phyloP scores from a whole-genome alignment of 2,888 invertebrate genomes.

The Luperina nickerlii region DNA sequence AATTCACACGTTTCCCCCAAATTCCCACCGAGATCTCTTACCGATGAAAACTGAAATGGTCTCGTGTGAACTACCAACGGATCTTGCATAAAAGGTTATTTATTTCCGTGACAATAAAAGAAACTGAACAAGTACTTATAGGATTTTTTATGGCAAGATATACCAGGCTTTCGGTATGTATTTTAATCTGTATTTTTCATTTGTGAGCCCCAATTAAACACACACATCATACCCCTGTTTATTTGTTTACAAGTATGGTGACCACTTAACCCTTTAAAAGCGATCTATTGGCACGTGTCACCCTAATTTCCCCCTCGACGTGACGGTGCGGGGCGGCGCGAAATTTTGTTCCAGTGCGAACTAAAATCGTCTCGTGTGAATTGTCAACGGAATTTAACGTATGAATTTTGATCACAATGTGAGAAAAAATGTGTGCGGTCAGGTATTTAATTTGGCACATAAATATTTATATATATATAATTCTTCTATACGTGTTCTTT shows the following conservation, averaged over 20 bases:
- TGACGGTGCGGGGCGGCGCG: neutral
- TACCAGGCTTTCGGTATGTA: neutral
- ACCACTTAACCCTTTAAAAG: constrained; percentile 39
- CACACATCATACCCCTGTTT: constrained; percentile 1
- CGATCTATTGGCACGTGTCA: constrained; percentile 42
- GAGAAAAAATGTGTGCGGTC: neutral
- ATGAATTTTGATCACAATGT: neutral
- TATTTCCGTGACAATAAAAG: constrained; percentile 7
- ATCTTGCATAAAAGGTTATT: neutral
- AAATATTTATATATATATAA: neutral
- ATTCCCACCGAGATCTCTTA: neutral
- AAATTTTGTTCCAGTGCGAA: constrained; percentile 21
- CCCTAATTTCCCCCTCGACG: constrained; percentile 14
- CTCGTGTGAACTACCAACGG: constrained; percentile 29
- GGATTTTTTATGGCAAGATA: neutral
- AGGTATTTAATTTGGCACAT: neutral
- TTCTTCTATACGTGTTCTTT: too few species aligned
- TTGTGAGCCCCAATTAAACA: neutral
- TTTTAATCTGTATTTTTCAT: neutral
- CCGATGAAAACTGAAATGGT: constrained; percentile 10
- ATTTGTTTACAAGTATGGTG: constrained; percentile 16
- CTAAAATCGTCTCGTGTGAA: constrained; percentile 23
- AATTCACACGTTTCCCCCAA: neutral
- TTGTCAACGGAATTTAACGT: constrained; percentile 19
- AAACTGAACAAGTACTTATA: neutral